A percentile compares a stretch with the other conserved stretches of the same genome.
These are phyloP conservation scores for Conus ventricosus DNA, from an alignment of 1,140 invertebrate species.

Conservation along the genomic window DNA sequence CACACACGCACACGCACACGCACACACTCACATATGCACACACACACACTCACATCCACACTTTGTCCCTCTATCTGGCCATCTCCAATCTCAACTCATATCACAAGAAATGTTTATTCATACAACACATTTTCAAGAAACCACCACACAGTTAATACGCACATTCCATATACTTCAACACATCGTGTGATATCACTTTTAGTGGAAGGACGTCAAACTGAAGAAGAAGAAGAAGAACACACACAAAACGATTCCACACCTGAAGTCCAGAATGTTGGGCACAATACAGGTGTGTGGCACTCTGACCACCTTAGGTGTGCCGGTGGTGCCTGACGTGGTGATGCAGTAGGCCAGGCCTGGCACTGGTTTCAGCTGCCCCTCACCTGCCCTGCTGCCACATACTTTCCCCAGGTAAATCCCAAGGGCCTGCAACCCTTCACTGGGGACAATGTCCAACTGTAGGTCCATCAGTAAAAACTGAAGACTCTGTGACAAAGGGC, in stretches of 20 bases:
- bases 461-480: slow-evolving; percentile 25
- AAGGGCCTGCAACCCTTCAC: neutral
- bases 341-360: slow-evolving; percentile 70
- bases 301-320: slow-evolving; percentile 68
- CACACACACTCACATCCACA: no score
- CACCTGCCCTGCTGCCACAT: neutral
- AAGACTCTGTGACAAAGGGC: slow-evolving; percentile 32
- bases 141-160: no score
- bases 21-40: no score
- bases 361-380: neutral
- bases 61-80: no score
- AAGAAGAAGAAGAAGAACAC: neutral
- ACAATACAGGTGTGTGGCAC: slow-evolving; percentile 72
- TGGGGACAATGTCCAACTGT: slow-evolving; percentile 16
- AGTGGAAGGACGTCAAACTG: no score
- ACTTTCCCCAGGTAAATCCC: slow-evolving; percentile 17
- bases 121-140: no score
- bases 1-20: slow-evolving; percentile 28
- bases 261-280: slow-evolving; percentile 71
- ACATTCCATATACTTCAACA: no score
- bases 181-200: no score
- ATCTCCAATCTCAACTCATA: no score
- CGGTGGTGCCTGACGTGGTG: slow-evolving; percentile 73
- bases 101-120: no score
- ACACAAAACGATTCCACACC: slow-evolving; percentile 47